Base-by-base conservation (phyloP, 2,113 vertebrate species). In the Lophotis ruficrista region DNA sequence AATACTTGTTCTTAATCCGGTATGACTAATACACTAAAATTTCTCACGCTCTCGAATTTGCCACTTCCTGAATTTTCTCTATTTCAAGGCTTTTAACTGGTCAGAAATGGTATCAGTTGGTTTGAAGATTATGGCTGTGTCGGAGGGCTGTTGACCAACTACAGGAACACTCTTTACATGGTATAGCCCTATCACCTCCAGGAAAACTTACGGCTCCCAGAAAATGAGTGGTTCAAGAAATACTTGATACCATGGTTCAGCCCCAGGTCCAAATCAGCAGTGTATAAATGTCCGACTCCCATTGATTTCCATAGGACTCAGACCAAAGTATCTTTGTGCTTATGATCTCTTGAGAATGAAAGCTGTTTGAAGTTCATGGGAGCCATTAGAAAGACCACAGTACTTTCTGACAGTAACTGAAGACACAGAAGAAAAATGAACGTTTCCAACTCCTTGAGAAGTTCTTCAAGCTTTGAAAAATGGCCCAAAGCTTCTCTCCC, bases 391-490 rank as follows among this genome's bases (percentile, higher is more conserved):
- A 87, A 45, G 71, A 51, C 68, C 65, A 33, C 10, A 11, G 48
- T 33, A 12, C 33, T 19, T 81, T 89, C 93, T 83, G 43, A 18
- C 17, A 58, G 37, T 25, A 53, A 58, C 10, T 47, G n/a, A 65
- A 77, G 69, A 35, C 24, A 24, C 22, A 22, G 54, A 60, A 79
- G 47, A 73, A 70, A 76, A 91, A 87, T 25, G 54, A 82, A 41
- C 14, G 2, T 81, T 85, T 65, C 53, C 38, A 77, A 69, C 70
- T 70, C 60, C 70, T 78, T 56, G 58, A 78, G 77, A 93, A 81
- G 64, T 81, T 81, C 82, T 89, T 65, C 94, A 82, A 22, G 91
- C 89, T 69, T 80, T 94, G 79, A 95, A 84, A 90, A 94, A 73
- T 81, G 60, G 24, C 37, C 75, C 60, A 43, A 37, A 78, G 65